Base-by-base conservation (phyloP, 2,797 vertebrate genomes). In the Enteromius fasciolatus region DNA sequence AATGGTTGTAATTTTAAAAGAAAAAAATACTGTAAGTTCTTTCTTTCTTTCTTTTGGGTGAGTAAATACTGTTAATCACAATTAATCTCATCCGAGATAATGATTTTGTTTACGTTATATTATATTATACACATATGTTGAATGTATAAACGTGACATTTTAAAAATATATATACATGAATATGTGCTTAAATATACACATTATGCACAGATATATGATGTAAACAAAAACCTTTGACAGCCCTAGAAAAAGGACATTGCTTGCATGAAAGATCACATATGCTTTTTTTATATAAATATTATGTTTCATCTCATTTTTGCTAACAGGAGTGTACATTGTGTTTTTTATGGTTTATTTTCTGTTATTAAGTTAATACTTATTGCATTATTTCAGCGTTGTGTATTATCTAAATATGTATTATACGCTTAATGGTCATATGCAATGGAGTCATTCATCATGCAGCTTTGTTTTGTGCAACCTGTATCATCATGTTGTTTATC, bases 361-460 rank as follows among this genome's bases (percentile, higher is more conserved):
- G 23, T 48, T 10, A 70, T 70, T 70, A 25, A 69, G 66, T 41
- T 10, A 10, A 39, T 39, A 4, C 39, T 41, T n/a, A 41, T 23
- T 67, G 64, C 33, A 67, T n/a, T 70, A 70, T 70, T 46, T 46
- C 46, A 69, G 20, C 23, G n/a, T 52, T 54, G 20, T n/a, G 50
- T 52, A 52, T 20, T 52, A 52, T 52, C 50, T 52, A 52, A 50
- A 50, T 50, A 50, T 50, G 48, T 50, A 18, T n/a, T 14, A 23
- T 68, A 17, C n/a, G 18, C 14, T 68, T 23, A 23, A 44, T 68
- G 6, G 67, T 3, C 39, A 44, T 23, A 39, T 46, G 5, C 6
- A 69, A 25, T 23, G 39, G 15, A 28, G 0, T 46, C 67, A 25
- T 46, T 69, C n/a, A 69, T 46, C 39, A 9, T 25, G 39, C 23